Base-by-base conservation (phyloP, 2,113 vertebrate species). In the Ahaetulla prasina region DNA sequence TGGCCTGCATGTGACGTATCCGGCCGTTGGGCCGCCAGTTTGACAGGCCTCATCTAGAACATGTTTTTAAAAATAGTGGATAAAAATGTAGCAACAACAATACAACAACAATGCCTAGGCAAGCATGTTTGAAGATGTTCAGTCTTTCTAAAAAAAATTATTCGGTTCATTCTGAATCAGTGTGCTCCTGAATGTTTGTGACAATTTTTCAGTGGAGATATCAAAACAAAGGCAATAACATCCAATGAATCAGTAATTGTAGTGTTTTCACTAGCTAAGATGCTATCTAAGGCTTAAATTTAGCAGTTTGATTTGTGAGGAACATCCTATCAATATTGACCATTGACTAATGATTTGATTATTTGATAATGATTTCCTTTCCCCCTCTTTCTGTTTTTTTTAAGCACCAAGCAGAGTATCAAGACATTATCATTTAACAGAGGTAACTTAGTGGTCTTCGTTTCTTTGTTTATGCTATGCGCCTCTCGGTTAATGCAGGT, bases 261-360 rank as follows among this genome's bases (percentile, higher is more conserved):
- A 74, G 16, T 39, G 68, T 92, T 88, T 91, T 89, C 94, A 94
- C 92, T 95, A 95, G 90, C 87, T 94, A 95, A 95, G 0, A 1
- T 93, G 85, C 95, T 95, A 92, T 53, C 50, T 95, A 96, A 94
- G 47, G 54, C 43, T 43, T 10, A 95, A 95, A 23, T 88, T 93
- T 60, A 94, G 14, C 89, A 22, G 7, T 90, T 50, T 90, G 92
- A 94, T 92, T 88, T 93, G 93, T 91, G 90, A 57, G 57, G 43
- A 90, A 91, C 91, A 94, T 20, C n/a, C 35, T 80, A 39, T 80
- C n/a, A 80, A 20, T 80, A 80, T 80, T 80, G 68, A 39, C 6
- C 35, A 80, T 20, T 80, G 16, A 80, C 68, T 39, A 80, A 80
- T 39, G 2, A 80, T 80, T 39, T 80, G n/a, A 74, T 16, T 3